Evolutionary conservation across 2,113 vertebrate genomes (phyloP), one percentile per base, ranked within the genome.

Genomic region (Scomber scombrus): DNA sequence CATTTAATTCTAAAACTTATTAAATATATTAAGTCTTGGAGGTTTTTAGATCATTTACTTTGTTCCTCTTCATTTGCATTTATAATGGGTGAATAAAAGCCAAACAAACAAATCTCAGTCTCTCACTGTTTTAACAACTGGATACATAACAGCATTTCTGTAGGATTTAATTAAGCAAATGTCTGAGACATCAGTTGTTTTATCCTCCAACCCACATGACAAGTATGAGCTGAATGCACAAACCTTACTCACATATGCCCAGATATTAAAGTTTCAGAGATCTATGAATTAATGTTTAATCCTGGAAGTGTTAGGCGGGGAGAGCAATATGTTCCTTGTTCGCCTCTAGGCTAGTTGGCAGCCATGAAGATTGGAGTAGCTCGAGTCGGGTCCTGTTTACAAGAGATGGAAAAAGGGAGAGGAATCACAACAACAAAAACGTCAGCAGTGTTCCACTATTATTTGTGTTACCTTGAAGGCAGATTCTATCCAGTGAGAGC

Each of bases 311-410:
- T 92, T 89, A 54, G 73, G 85, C 84, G 67, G 57, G 68, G 69
- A 88, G 70, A 89, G 92, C 93, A 94, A 93, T 94, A 93, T 95
- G 94, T 91, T 93, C 85, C 88, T 83, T 89, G 86, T 91, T 79
- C 85, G 72, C 85, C 91, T 85, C 56, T 29, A 81, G 94, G 91
- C 90, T 47, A 66, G 67, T 92, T 93, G 92, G 93, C 92, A 91
- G 84, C 78, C 79, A 82, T 52, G 75, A 72, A 61, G 68, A 81
- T 74, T 77, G 73, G 75, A 84, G 87, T 70, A 78, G 84, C 86
- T 81, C 69, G 78, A 88, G 87, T 87, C 61, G 23, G 75, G 86
- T 76, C 85, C 84, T 90, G 86, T 88, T 90, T 90, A 88, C 84
- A 46, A 5, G 66, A 70, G 78, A 72, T 72, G 64, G 55, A 31